Conservation (phyloP, 2,888 invertebrate genomes). For the Andrena haemorrhoa region DNA sequence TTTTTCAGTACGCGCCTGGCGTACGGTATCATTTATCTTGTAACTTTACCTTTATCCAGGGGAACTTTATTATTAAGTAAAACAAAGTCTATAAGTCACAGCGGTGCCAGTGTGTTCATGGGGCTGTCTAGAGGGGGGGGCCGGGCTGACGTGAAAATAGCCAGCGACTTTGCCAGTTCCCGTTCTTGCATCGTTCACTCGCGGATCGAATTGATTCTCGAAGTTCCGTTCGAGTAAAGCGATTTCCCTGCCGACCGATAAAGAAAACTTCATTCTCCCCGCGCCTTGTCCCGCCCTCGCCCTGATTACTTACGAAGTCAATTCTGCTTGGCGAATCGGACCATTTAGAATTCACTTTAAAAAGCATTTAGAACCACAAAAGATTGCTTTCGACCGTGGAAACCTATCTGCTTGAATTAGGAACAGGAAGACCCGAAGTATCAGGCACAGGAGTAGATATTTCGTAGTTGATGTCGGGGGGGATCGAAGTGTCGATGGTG, state of each 20-base stretch:
- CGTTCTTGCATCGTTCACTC: constrained; percentile 47
- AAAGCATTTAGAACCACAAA: not conserved
- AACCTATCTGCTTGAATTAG: not conserved
- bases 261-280: constrained; percentile 26
- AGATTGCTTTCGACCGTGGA: not conserved
- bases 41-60: constrained; percentile 54
- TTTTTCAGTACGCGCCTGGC: constrained; percentile 50
- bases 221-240: constrained; percentile 62
- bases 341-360: not conserved
- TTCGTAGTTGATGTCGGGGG: not conserved
- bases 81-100: constrained; percentile 72
- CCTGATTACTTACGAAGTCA: not conserved
- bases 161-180: constrained; percentile 46
- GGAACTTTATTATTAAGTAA: constrained; percentile 76
- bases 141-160: constrained; percentile 41
- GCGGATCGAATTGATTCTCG: constrained; percentile 70
- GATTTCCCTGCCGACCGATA: constrained; percentile 54
- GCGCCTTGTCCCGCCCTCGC: not conserved
- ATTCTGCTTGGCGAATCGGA: not conserved
- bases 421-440: not conserved
- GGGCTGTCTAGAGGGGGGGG: constrained; percentile 13
- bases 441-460: not conserved
- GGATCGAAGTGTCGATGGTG: constrained; percentile 5
- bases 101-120: constrained; percentile 26
- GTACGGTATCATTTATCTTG: constrained; percentile 52